Conservation (phyloP, 2,888 invertebrate genomes). For the Tryphoninae sp. region DNA sequence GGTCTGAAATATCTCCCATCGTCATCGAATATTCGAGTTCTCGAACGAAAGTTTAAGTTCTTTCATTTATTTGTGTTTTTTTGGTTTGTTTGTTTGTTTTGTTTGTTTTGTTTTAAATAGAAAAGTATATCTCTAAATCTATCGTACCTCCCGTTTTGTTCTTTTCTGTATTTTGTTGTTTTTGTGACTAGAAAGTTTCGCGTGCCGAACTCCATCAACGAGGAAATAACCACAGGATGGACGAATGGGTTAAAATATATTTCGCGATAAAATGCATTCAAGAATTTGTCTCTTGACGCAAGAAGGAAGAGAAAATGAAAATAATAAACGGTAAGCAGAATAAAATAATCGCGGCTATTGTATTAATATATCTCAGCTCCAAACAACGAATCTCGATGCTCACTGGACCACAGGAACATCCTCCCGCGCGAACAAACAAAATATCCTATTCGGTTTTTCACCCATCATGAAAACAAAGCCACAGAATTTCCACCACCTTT, state of each 20-base stretch:
- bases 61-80: conserved; percentile 4
- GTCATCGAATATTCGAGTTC: neutral
- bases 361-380: conserved; percentile 39
- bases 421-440: conserved; percentile 8
- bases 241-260: conserved; percentile 16
- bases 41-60: conserved; percentile 37
- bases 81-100: neutral
- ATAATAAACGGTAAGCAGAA: conserved; percentile 46
- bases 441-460: conserved; percentile 33
- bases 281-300: conserved; percentile 38
- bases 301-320: conserved; percentile 28
- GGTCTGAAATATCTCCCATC: conserved; percentile 31
- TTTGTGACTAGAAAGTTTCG: conserved; percentile 57
- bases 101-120: conserved; percentile 41
- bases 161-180: conserved; percentile 6
- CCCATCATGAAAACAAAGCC: conserved; percentile 63
- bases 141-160: conserved; percentile 36
- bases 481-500: conserved; percentile 74
- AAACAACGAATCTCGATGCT: conserved; percentile 43
- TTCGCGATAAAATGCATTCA: conserved; percentile 48
- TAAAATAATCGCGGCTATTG: conserved; percentile 46
- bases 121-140: conserved; percentile 55
- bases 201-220: conserved; percentile 22
- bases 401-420: conserved; percentile 49
- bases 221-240: conserved; percentile 6